phyloP scores from a whole-genome alignment of 2,113 vertebrate species.

The Oreochromis aureus region DNA sequence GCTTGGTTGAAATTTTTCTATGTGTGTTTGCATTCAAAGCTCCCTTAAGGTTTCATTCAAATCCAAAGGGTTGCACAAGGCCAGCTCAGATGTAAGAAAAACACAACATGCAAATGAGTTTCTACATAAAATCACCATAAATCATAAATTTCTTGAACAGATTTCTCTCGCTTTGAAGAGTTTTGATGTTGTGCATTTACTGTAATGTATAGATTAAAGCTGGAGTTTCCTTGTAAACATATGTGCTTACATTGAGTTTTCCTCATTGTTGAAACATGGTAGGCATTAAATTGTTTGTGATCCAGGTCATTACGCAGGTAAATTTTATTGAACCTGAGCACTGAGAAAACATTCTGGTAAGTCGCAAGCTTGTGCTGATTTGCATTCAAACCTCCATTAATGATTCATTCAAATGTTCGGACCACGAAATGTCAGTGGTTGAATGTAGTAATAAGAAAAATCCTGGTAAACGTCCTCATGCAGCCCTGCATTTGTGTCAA shows the following conservation, averaged over 20 bases:
- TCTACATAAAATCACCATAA: background rate
- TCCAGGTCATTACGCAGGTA: background rate
- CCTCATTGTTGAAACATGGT: background rate
- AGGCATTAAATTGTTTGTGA: background rate
- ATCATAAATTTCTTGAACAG: background rate
- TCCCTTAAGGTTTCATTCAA: background rate
- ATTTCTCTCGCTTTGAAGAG: accelerated
- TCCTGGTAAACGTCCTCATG: background rate
- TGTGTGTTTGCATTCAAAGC: background rate
- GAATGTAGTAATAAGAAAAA: background rate
- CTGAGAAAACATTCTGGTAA: background rate
- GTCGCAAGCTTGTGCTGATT: background rate
- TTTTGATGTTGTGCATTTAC: background rate
- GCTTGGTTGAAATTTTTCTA: background rate
- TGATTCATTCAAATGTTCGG: background rate
- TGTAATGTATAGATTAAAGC: background rate
- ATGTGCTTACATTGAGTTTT: background rate
- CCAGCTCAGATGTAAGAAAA: background rate
- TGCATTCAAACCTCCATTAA: background rate
- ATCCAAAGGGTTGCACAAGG: background rate
- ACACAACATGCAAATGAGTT: background rate
- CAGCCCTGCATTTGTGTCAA: background rate
- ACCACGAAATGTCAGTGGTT: background rate
- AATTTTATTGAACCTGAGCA: background rate
- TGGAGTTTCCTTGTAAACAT: background rate